Evolutionary conservation across 1,140 invertebrate species (phyloP).

Genomic region (Eurosta solidaginis): DNA sequence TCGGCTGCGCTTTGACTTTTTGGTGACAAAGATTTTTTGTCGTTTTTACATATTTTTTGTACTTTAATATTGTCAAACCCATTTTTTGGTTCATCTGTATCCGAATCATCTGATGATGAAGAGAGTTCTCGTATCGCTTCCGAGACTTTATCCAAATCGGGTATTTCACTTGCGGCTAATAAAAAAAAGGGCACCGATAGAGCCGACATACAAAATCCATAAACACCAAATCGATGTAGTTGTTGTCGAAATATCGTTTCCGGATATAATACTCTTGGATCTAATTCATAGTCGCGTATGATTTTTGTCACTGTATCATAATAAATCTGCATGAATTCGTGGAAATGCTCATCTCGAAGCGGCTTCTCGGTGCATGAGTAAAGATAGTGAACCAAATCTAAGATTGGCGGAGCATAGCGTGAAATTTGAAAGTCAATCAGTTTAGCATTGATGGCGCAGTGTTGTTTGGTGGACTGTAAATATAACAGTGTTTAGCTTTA

Average conservation of each 20-base stretch:
- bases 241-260: slow-evolving; percentile 41
- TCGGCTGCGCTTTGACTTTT: slow-evolving; percentile 36
- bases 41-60: neutral
- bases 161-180: slow-evolving; percentile 41
- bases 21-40: neutral
- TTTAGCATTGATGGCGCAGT: slow-evolving; percentile 46
- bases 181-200: slow-evolving; percentile 47
- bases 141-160: slow-evolving; percentile 45
- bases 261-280: slow-evolving; percentile 60
- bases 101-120: slow-evolving; percentile 31
- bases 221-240: slow-evolving; percentile 39
- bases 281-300: slow-evolving; percentile 54
- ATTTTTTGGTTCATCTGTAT: slow-evolving; percentile 30
- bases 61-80: neutral
- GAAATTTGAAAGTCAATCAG: slow-evolving; percentile 63
- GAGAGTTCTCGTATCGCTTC: slow-evolving; percentile 44
- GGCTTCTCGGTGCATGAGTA: slow-evolving; percentile 60
- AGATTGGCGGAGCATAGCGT: slow-evolving; percentile 58
- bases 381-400: slow-evolving; percentile 62
- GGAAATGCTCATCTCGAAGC: slow-evolving; percentile 58
- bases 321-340: slow-evolving; percentile 60
- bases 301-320: slow-evolving; percentile 51
- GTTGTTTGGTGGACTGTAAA: slow-evolving; percentile 21
- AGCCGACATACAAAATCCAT: slow-evolving; percentile 41
- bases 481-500: neutral